These are phyloP conservation scores for Charaxes varanes DNA, from an alignment of 1,140 invertebrate genomes.

Conservation along the genomic window DNA sequence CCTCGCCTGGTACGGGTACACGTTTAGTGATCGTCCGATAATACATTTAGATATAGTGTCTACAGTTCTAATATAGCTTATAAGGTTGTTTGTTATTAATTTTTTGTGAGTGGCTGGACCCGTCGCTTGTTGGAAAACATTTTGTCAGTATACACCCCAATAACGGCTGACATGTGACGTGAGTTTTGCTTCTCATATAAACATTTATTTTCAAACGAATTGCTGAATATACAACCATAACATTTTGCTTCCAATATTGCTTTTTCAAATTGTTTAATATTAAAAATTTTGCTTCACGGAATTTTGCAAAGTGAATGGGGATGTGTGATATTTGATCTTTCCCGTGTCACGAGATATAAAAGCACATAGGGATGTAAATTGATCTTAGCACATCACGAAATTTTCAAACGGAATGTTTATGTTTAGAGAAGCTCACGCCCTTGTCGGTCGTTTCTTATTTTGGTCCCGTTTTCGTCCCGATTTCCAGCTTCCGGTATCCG, in stretches of 20 bases:
- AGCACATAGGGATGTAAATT: too few relatives aligned
- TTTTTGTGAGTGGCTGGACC: slow-evolving; percentile 33
- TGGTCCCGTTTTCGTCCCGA: slow-evolving; percentile 21
- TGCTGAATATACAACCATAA: slow-evolving; percentile 1
- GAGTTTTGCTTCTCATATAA: too few relatives aligned
- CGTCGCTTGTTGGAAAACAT: slow-evolving; percentile 29
- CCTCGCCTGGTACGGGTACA: slow-evolving; percentile 19
- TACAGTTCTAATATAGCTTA: slow-evolving; percentile 17
- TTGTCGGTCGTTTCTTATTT: slow-evolving; percentile 16
- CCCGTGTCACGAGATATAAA: too few relatives aligned
- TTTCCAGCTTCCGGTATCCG: slow-evolving; percentile 29
- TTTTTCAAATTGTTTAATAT: too few relatives aligned
- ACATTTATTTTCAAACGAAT: too few relatives aligned
- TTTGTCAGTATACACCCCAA: slow-evolving; percentile 17
- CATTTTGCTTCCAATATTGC: too few relatives aligned
- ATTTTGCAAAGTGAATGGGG: too few relatives aligned
- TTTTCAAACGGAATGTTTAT: too few relatives aligned
- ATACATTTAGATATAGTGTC: slow-evolving; percentile 26
- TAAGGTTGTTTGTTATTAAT: slow-evolving; percentile 34
- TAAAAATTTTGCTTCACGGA: too few relatives aligned
- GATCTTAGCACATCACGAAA: too few relatives aligned
- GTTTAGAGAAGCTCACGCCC: slow-evolving; percentile 12
- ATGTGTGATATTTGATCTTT: too few relatives aligned
- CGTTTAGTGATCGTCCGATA: slow-evolving; percentile 22
- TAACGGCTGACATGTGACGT: slow-evolving; percentile 16